Percentiles rank a stretch among this genome's conserved stretches.
Evolutionary conservation across 2,113 vertebrate species (phyloP).

Genomic region (Chlamydotis undulata): DNA sequence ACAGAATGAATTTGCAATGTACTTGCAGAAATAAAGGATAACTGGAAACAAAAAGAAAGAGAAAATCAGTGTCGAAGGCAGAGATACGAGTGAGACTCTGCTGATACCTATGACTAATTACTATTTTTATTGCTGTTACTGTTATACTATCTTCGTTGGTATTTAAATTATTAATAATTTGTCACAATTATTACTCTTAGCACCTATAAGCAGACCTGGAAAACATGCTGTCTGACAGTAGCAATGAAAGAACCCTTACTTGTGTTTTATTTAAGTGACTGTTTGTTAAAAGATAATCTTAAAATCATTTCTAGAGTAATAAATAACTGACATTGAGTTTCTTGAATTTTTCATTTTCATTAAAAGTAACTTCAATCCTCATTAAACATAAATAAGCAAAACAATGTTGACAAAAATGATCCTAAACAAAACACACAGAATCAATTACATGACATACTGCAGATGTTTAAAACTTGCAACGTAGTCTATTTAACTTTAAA

Average conservation of each 20-base stretch:
- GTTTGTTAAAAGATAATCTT: background rate
- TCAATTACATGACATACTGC: background rate
- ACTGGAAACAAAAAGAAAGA: background rate
- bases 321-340: background rate
- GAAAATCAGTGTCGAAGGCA: background rate
- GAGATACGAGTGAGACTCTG: background rate
- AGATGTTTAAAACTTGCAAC: background rate
- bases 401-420: background rate
- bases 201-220: background rate
- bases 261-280: background rate
- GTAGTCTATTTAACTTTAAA: background rate
- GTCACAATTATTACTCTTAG: background rate
- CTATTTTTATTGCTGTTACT: background rate
- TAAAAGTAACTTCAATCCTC: background rate
- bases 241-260: background rate
- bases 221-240: background rate
- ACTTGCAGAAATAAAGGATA: background rate
- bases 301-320: background rate
- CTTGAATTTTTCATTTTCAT: background rate
- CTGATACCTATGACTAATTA: background rate
- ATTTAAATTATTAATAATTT: background rate
- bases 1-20: background rate
- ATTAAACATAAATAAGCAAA: slow-evolving; percentile 4
- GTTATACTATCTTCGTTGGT: background rate
- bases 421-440: background rate